Evolutionary conservation across 2,797 vertebrate species (phyloP), one percentile per base, ranked within the genome.

Genomic region (Enteromius trimaculatus): DNA sequence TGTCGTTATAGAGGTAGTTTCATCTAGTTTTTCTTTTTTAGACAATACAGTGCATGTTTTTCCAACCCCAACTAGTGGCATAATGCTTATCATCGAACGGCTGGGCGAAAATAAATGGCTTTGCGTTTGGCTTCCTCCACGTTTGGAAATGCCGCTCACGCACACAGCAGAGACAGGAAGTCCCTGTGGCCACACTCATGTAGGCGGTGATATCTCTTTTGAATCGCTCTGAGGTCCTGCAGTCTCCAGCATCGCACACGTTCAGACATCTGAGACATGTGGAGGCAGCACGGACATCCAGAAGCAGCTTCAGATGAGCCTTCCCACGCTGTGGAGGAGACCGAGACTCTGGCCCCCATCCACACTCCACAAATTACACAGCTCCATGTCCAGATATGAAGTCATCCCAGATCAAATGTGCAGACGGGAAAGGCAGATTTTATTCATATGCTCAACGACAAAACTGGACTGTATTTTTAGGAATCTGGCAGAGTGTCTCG

Each of bases 271-370:
- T 51, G 58, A 75, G 70, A 51, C n/a, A 49, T 65, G 58, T 39
- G 29, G 29, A 74, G 42, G 76, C 70, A 23, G 64, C 29, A 17
- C 2, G n/a, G 39, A 85, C 39, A 49, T 76, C 71, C 42, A 76
- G 19, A 68, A 72, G 11, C 34, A 68, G 77, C 39, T 51, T 74
- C 26, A 77, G 51, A 68, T 23, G 31, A 66, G 78, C 66, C 86
- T 92, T 93, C 92, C 90, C 92, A 91, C 80, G 51, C 87, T 29
- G 69, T 82, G 85, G 81, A 88, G 84, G 78, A 80, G 82, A 83
- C 70, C 79, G 83, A 83, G 80, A 87, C 78, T 88, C 90, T 91
- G 87, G 80, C 80, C 86, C 75, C 66, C 60, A 42, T 87, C 82
- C 71, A 37, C 69, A 78, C 87, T 29, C 89, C 89, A 82, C 87